These are phyloP conservation scores for Perca flavescens DNA, from an alignment of 2,113 vertebrate species.

Conservation along the genomic window DNA sequence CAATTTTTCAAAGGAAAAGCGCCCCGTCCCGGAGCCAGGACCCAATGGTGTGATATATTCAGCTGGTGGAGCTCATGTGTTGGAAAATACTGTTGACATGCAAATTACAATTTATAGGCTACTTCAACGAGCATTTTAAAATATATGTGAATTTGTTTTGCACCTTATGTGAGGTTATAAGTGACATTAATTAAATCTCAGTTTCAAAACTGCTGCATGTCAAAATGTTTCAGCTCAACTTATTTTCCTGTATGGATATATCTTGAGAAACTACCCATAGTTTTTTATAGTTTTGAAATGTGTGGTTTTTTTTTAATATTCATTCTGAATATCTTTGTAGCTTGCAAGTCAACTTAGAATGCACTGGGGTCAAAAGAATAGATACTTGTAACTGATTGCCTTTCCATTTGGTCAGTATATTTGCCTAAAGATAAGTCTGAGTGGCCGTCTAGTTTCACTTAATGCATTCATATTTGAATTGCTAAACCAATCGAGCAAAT, in stretches of 20 bases:
- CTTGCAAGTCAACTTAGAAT: neutral
- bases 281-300: neutral
- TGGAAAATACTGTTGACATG: neutral
- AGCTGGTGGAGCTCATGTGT: neutral
- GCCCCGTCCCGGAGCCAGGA: slow-evolving; percentile 82
- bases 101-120: neutral
- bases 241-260: neutral
- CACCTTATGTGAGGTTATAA: neutral
- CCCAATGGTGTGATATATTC: slow-evolving; percentile 65
- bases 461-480: neutral
- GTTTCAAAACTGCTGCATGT: too few relatives aligned
- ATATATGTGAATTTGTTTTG: neutral
- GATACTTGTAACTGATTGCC: neutral
- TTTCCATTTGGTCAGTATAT: neutral
- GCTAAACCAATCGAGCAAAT: neutral
- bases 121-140: neutral
- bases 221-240: neutral
- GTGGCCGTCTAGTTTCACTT: neutral
- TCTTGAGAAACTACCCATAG: neutral
- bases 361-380: neutral
- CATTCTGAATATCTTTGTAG: neutral
- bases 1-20: slow-evolving; percentile 74
- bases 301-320: neutral
- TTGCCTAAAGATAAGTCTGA: neutral
- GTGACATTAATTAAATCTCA: neutral